A percentile compares a stretch with the other conserved stretches of the same genome.
Evolutionary conservation across 2,888 invertebrate genomes (phyloP).

Genomic region (Lasioglossum marginatum): DNA sequence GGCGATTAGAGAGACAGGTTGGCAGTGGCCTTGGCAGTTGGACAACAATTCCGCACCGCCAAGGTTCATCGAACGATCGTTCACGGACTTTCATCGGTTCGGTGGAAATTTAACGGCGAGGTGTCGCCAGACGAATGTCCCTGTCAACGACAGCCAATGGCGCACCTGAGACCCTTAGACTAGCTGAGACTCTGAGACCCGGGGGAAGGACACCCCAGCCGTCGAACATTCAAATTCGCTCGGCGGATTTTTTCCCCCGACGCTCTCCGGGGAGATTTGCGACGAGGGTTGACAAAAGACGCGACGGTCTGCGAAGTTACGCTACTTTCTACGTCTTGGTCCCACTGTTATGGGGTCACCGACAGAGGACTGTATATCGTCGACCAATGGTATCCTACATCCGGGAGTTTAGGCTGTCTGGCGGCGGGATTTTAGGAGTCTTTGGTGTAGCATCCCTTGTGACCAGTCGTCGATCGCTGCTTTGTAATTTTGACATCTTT

Average conservation of each 20-base stretch:
- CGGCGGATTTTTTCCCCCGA: slow-evolving; percentile 31
- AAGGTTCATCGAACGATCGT: slow-evolving; percentile 25
- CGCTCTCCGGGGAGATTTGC: neutral
- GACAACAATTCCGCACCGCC: neutral
- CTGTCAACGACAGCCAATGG: slow-evolving; percentile 56
- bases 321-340: slow-evolving; percentile 21
- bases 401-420: neutral
- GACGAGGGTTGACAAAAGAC: slow-evolving; percentile 46
- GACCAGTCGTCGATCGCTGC: neutral
- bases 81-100: neutral
- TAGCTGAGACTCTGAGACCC: slow-evolving; percentile 59
- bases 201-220: slow-evolving; percentile 36
- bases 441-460: neutral
- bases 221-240: slow-evolving; percentile 49
- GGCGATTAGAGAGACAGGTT: neutral
- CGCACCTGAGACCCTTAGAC: slow-evolving; percentile 66
- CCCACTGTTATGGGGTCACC: neutral
- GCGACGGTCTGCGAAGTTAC: slow-evolving; percentile 36
- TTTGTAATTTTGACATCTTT: neutral
- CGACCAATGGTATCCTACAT: neutral
- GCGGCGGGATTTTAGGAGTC: neutral
- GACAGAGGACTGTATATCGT: neutral
- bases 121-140: slow-evolving; percentile 62
- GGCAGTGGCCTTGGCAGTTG: neutral
- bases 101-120: slow-evolving; percentile 17